Percentiles rank a stretch among this genome's conserved stretches.
These are phyloP conservation scores for Melieria picta DNA, from an alignment of 2,888 invertebrate species.

Conservation along the genomic window DNA sequence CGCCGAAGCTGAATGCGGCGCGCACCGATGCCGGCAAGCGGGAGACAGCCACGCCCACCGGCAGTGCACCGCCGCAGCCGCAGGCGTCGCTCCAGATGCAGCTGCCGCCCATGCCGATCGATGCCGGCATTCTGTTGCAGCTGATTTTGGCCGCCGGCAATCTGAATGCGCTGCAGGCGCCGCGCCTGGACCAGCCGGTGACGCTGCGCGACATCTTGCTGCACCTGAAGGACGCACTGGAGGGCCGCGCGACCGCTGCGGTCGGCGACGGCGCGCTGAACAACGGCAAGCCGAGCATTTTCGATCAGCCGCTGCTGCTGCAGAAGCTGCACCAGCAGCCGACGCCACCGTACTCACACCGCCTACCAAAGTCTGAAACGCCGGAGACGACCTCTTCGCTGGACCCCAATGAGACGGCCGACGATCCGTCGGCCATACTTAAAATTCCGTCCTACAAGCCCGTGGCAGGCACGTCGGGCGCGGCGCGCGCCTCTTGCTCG, in stretches of 20 bases:
- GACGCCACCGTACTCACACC: constrained; percentile 51
- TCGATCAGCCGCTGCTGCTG: constrained; percentile 54
- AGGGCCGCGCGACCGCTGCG: constrained; percentile 40
- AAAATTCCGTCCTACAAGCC: constrained; percentile 94
- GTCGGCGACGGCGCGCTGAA: constrained; percentile 48
- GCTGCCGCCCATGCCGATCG: constrained; percentile 41
- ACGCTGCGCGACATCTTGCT: constrained; percentile 59
- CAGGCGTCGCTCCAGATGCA: constrained; percentile 41
- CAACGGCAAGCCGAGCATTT: constrained; percentile 51
- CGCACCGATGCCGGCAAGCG: constrained; percentile 22
- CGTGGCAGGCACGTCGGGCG: constrained; percentile 61
- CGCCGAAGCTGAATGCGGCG: constrained; percentile 11
- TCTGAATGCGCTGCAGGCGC: constrained; percentile 41
- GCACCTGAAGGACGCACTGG: constrained; percentile 49
- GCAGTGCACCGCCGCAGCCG: constrained; percentile 34
- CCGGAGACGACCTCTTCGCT: constrained; percentile 66
- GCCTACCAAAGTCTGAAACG: constrained; percentile 66
- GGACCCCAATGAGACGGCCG: constrained; percentile 68
- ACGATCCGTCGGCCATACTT: constrained; percentile 81
- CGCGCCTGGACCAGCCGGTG: constrained; percentile 55
- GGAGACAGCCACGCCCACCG: constrained; percentile 30
- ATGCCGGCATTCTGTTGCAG: constrained; percentile 60
- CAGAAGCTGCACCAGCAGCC: constrained; percentile 56
- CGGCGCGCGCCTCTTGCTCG: constrained; percentile 45
- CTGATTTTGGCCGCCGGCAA: constrained; percentile 59